Percentiles rank a stretch among this genome's conserved stretches.
phyloP scores from a whole-genome alignment of 92 coral and sea anemone genomes.

The Palythoa grandis region DNA sequence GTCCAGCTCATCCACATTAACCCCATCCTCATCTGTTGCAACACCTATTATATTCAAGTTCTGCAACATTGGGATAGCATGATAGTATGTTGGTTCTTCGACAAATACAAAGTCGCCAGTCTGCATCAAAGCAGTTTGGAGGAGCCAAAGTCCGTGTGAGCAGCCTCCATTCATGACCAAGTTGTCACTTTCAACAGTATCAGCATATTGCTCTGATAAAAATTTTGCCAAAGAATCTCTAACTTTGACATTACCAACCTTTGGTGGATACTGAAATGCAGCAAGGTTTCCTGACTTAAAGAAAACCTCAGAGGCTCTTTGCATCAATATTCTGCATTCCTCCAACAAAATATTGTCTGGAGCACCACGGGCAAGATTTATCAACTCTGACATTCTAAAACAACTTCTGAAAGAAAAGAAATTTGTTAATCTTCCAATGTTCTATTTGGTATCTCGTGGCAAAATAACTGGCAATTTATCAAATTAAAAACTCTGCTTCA shows the following conservation, averaged over 20 bases:
- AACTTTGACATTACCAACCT: constrained; percentile 54
- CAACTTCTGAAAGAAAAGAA: not conserved
- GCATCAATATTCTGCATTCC: constrained; percentile 63
- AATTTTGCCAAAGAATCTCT: constrained; percentile 74
- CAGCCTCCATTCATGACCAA: constrained; percentile 66
- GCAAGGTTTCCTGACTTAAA: constrained; percentile 54
- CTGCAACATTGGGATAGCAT: constrained; percentile 59
- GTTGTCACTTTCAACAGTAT: constrained; percentile 63
- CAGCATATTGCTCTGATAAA: constrained; percentile 63
- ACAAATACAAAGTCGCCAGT: constrained; percentile 73
- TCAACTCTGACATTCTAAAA: not conserved
- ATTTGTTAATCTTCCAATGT: not conserved
- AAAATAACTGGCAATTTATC: too few species aligned
- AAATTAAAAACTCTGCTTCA: too few species aligned
- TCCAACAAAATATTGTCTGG: constrained; percentile 62
- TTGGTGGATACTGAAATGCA: constrained; percentile 80
- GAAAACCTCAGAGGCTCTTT: constrained; percentile 52
- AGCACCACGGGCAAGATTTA: constrained; percentile 67
- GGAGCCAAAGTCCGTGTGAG: constrained; percentile 61
- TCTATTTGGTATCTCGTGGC: not conserved
- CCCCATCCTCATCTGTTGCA: constrained; percentile 65
- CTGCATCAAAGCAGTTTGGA: constrained; percentile 58
- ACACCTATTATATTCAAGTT: constrained; percentile 33
- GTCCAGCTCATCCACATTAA: constrained; percentile 63
- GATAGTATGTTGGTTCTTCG: constrained; percentile 71